Evolutionary conservation across 2,797 vertebrate genomes (phyloP).

Genomic region (Pogonophryne albipinna): DNA sequence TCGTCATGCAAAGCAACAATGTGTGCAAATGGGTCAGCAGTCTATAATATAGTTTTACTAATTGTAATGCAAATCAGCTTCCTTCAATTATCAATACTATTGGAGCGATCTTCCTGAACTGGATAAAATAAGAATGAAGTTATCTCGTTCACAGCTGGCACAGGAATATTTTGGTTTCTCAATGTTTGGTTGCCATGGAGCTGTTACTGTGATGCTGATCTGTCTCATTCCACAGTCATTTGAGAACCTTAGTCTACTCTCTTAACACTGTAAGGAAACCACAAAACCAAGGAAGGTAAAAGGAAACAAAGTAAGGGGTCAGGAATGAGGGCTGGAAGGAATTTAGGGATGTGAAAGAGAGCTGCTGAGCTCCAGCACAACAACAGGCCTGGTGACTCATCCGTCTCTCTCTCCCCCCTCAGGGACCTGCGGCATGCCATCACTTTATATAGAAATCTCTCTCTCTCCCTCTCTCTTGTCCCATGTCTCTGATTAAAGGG

Average conservation of each 20-base stretch:
- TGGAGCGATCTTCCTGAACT: background rate
- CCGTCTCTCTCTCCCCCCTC: conserved; percentile 54
- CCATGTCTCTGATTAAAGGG: conserved; percentile 67
- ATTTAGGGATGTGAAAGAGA: background rate
- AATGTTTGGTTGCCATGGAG: conserved; percentile 58
- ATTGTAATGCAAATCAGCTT: background rate
- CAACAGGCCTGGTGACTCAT: conserved; percentile 73
- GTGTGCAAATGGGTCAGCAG: background rate
- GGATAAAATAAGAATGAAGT: conserved; percentile 23
- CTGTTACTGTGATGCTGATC: conserved; percentile 30
- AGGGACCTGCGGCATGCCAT: conserved; percentile 78
- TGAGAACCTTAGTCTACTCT: conserved; percentile 1
- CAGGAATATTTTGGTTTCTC: conserved; percentile 39
- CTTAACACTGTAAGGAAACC: conserved; percentile 5
- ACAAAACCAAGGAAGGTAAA: background rate
- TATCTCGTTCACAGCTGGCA: conserved; percentile 19
- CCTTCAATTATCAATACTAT: too few relatives aligned
- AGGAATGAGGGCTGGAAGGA: background rate
- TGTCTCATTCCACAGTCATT: conserved; percentile 46
- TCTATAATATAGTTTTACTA: background rate
- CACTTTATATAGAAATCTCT: conserved; percentile 82
- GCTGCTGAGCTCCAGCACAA: conserved; percentile 34
- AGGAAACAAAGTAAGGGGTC: background rate
- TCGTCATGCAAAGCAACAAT: background rate
- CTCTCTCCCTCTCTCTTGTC: conserved; percentile 38